Evolutionary conservation across 2,113 vertebrate genomes (phyloP).

Genomic region (Anguilla japonica): DNA sequence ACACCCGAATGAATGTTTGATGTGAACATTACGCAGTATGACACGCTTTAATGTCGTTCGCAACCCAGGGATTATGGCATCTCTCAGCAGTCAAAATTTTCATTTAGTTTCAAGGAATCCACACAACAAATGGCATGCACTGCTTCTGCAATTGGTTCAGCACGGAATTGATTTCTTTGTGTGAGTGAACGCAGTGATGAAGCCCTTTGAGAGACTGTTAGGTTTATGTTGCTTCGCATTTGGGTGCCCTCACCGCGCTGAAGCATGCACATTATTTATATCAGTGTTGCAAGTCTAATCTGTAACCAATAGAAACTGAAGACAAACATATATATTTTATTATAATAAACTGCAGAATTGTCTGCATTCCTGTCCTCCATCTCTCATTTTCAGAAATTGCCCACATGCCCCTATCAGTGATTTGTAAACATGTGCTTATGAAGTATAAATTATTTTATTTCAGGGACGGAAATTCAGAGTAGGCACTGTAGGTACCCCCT

Average conservation of each 20-base stretch:
- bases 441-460: too few relatives aligned
- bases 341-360: too few relatives aligned
- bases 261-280: background rate
- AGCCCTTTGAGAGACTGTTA: background rate
- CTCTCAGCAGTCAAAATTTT: background rate
- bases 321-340: too few relatives aligned
- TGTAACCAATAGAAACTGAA: background rate
- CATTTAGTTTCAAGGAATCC: conserved; percentile 23
- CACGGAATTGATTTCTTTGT: conserved; percentile 15
- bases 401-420: too few relatives aligned
- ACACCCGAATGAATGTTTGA: background rate
- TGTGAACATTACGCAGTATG: background rate
- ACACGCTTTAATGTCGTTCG: conserved; percentile 1
- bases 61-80: conserved; percentile 9
- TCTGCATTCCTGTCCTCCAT: too few relatives aligned
- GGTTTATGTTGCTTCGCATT: background rate
- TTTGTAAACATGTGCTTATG: too few relatives aligned
- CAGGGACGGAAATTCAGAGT: too few relatives aligned
- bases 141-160: conserved; percentile 15
- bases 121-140: background rate
- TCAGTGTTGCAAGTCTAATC: background rate
- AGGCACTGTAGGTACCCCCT: too few relatives aligned
- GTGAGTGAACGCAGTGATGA: background rate
- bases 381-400: too few relatives aligned
- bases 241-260: background rate